phyloP scores from a whole-genome alignment of 2,888 invertebrate species.

The Rhagium mordax region DNA sequence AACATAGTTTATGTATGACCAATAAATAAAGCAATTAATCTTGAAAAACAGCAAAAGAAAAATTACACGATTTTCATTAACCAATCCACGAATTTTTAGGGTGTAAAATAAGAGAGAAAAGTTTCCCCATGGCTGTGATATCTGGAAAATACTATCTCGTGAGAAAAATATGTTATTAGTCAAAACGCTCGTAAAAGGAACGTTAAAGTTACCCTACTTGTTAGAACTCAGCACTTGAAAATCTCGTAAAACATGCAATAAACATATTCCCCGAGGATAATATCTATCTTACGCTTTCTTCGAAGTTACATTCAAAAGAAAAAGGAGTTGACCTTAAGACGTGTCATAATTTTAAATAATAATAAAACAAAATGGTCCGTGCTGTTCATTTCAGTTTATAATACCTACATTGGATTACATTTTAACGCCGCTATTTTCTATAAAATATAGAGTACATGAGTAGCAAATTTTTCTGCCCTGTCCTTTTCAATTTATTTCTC shows the following conservation, averaged over 20 bases:
- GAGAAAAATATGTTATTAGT: slow-evolving; percentile 17
- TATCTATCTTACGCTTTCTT: slow-evolving; percentile 22
- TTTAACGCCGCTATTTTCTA: too few species aligned
- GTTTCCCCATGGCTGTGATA: not conserved
- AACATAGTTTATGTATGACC: not conserved
- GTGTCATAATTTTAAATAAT: slow-evolving; percentile 7
- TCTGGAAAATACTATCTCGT: not conserved
- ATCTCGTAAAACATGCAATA: slow-evolving; percentile 36
- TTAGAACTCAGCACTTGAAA: slow-evolving; percentile 28
- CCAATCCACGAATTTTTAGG: not conserved
- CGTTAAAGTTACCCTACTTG: slow-evolving; percentile 27
- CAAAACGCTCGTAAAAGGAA: slow-evolving; percentile 25
- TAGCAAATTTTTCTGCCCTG: too few species aligned
- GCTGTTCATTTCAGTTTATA: too few species aligned
- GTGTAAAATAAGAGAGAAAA: not conserved
- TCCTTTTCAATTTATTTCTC: too few species aligned
- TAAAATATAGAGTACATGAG: too few species aligned
- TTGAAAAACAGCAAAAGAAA: not conserved
- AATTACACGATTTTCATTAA: not conserved
- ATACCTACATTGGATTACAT: too few species aligned
- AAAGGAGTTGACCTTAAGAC: not conserved
- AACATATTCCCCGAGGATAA: slow-evolving; percentile 30
- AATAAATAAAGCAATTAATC: slow-evolving; percentile 1
- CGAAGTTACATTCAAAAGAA: not conserved
- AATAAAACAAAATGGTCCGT: too few species aligned